A percentile compares a stretch with the other conserved stretches of the same genome.
Evolutionary conservation across 2,113 vertebrate genomes (phyloP).

Genomic region (Alaudala cheleensis): DNA sequence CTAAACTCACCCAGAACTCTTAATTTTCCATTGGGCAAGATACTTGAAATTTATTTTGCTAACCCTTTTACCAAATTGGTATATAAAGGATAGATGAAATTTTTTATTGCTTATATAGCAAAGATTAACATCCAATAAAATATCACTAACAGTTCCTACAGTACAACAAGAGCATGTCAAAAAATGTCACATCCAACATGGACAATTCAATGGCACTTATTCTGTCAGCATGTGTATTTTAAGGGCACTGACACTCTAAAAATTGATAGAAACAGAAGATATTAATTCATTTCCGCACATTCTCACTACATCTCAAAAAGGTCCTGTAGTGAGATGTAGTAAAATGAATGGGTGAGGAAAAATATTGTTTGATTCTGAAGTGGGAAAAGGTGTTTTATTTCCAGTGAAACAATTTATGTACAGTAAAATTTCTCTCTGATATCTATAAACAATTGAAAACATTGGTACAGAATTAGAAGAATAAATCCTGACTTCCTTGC

Average conservation of each 20-base stretch:
- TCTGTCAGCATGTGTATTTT: not conserved
- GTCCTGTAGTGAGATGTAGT: not conserved
- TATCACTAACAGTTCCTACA: not conserved
- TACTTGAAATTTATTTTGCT: not conserved
- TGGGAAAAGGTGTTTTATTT: not conserved
- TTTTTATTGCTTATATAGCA: not conserved
- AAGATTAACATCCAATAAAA: not conserved
- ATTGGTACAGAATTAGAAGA: not conserved
- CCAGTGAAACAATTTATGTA: not conserved
- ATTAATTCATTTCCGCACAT: not conserved
- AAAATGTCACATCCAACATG: no score
- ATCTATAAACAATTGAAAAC: not conserved
- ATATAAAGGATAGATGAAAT: not conserved
- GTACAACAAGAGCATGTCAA: not conserved
- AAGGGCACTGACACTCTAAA: not conserved
- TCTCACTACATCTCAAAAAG: not conserved
- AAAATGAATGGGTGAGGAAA: not conserved
- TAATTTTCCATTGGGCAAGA: not conserved
- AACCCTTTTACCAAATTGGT: not conserved
- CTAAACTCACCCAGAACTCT: not conserved
- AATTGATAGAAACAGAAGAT: not conserved
- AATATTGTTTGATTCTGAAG: not conserved
- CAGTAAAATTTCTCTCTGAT: not conserved
- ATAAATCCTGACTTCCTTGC: not conserved
- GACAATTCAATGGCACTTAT: not conserved